Evolutionary conservation across 2,797 vertebrate genomes (phyloP), one percentile per base, ranked within the genome.

Genomic region (Sebastes steindachneri): DNA sequence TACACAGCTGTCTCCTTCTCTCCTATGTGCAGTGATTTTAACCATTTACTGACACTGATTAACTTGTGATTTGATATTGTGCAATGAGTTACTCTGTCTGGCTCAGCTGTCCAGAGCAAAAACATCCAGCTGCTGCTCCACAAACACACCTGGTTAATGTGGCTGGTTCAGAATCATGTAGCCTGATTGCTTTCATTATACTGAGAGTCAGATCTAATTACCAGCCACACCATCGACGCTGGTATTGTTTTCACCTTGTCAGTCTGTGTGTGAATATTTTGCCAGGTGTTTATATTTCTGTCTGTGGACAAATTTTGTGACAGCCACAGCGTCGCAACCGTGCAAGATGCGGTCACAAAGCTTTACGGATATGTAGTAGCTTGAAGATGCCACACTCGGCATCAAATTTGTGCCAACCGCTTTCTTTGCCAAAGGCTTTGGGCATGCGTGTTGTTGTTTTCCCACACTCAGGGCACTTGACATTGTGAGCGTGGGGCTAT

Each of bases 301-400:
- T 51, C 48, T 51, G 17, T 51, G 19, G 48, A n/a, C 48, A 51
- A 9, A 51, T 51, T n/a, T 51, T n/a, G 4, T 51, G 15, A 51
- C 48, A 4, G 17, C 7, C 0, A 51, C 1, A 4, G 17, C 7
- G 8, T 51, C 19, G 3, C 19, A 51, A n/a, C 19, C 48, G 0
- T 51, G 17, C 17, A n/a, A 51, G 48, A 51, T 51, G 3, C 17
- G 7, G 48, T 19, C 17, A 51, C 7, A 51, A 48, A 41, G 37
- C 37, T 15, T 41, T 45, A 45, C 15, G 15, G 41, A 45, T 45
- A 7, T 45, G 15, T 7, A 45, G 15, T 45, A 51, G 17, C 7
- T n/a, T 51, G 48, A 4, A 51, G 48, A 51, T n/a, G 19, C 48
- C 48, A 19, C 19, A 19, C 48, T 8, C 7, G 17, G 48, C 48